Conservation (phyloP, 2,113 vertebrate species). For the Varanus salvator region DNA sequence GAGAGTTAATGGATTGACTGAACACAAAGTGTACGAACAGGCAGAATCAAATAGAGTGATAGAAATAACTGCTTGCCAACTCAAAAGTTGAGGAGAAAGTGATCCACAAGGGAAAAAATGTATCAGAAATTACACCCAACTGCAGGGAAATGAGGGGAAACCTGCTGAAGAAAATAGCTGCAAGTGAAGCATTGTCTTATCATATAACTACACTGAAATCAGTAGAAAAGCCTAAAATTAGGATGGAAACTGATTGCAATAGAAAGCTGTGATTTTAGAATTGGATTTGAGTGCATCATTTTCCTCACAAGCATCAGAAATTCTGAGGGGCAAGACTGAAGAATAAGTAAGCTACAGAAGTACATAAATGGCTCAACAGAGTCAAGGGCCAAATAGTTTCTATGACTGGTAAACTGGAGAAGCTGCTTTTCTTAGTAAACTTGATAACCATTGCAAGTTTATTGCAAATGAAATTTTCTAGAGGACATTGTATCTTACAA, state of each 20-base stretch:
- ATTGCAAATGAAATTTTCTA: background rate
- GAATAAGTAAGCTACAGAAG: background rate
- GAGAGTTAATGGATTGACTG: background rate
- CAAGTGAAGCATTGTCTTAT: background rate
- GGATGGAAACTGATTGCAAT: background rate
- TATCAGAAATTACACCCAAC: background rate
- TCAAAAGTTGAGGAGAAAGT: background rate
- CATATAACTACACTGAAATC: background rate
- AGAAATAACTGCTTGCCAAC: background rate
- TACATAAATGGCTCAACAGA: background rate
- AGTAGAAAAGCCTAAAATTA: background rate
- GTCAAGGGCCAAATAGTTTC: background rate
- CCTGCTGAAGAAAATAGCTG: background rate
- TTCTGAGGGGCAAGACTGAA: background rate
- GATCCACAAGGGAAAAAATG: fast-evolving
- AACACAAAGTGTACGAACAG: background rate
- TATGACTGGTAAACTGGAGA: background rate
- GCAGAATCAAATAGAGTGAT: background rate
- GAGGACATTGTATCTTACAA: background rate
- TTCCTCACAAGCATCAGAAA: background rate
- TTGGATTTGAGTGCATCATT: background rate
- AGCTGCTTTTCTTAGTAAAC: background rate
- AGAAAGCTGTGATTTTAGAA: background rate
- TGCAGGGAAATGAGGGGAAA: background rate
- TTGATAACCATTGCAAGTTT: background rate